Conservation (phyloP, 2,888 invertebrate species). For the Callosobruchus maculatus region DNA sequence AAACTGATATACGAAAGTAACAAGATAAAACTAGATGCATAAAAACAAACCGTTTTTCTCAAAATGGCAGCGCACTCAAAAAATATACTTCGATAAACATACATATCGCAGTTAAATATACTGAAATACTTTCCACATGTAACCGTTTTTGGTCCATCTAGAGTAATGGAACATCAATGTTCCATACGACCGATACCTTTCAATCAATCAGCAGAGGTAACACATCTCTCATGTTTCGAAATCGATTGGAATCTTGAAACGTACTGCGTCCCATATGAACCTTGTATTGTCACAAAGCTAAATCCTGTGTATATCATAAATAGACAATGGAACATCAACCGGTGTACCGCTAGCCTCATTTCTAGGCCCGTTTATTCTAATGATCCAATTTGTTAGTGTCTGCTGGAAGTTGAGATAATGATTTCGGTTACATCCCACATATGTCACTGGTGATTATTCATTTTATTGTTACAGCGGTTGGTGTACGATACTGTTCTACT, state of each 20-base stretch:
- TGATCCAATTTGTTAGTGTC: neutral
- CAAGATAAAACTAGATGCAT: no score
- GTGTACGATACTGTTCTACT: neutral
- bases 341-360: neutral
- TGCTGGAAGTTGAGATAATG: neutral
- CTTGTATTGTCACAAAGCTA: neutral
- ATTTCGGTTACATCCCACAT: neutral
- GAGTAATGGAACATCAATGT: neutral
- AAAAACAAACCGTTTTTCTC: no score
- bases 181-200: neutral
- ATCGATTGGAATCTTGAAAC: neutral
- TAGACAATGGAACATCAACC: neutral
- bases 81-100: no score
- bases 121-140: no score
- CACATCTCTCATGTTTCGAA: neutral
- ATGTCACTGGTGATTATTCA: neutral
- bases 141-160: no score
- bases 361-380: neutral
- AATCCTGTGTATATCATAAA: neutral
- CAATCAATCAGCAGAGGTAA: neutral
- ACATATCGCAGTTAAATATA: no score
- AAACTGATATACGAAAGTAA: no score
- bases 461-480: neutral
- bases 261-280: neutral
- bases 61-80: no score